Conservation (phyloP, 2,888 invertebrate genomes). For the Catotricha subobsoleta region DNA sequence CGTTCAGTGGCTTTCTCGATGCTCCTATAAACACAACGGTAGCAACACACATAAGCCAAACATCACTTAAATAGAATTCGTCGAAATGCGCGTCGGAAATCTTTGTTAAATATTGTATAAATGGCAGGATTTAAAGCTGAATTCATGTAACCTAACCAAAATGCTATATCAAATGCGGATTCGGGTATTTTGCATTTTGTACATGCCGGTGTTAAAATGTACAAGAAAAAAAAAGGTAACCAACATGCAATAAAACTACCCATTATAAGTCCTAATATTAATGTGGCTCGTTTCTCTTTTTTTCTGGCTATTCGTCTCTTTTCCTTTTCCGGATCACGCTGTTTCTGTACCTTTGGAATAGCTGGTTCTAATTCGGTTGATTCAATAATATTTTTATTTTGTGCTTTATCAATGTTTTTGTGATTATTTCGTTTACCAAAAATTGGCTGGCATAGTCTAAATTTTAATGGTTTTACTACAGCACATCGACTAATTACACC, state of each 20-base stretch:
- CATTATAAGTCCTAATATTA: conserved; percentile 94
- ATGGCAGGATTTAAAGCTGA: conserved; percentile 90
- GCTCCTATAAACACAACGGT: conserved; percentile 43
- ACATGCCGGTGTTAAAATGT: conserved; percentile 71
- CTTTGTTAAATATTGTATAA: conserved; percentile 94
- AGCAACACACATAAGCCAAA: conserved; percentile 72
- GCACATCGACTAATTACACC: conserved; percentile 78
- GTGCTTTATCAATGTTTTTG: conserved; percentile 16
- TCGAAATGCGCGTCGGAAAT: conserved; percentile 88
- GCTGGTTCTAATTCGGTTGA: conserved; percentile 43
- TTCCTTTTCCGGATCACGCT: conserved; percentile 80
- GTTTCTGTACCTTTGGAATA: conserved; percentile 55
- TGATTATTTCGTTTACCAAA: conserved; percentile 45
- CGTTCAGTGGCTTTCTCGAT: conserved; percentile 32
- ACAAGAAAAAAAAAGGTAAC: conserved; percentile 94
- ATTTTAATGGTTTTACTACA: conserved; percentile 76
- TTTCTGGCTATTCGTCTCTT: conserved; percentile 84
- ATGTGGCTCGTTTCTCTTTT: conserved; percentile 89
- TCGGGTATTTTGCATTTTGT: conserved; percentile 56
- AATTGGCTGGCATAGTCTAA: conserved; percentile 70
- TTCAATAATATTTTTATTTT: conserved; percentile 28
- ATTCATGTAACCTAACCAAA: conserved; percentile 96
- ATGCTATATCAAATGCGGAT: conserved; percentile 78
- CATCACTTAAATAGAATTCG: conserved; percentile 92
- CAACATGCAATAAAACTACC: conserved; percentile 97